phyloP scores from a whole-genome alignment of 1,140 invertebrate genomes.

The Hylaeus volcanicus region DNA sequence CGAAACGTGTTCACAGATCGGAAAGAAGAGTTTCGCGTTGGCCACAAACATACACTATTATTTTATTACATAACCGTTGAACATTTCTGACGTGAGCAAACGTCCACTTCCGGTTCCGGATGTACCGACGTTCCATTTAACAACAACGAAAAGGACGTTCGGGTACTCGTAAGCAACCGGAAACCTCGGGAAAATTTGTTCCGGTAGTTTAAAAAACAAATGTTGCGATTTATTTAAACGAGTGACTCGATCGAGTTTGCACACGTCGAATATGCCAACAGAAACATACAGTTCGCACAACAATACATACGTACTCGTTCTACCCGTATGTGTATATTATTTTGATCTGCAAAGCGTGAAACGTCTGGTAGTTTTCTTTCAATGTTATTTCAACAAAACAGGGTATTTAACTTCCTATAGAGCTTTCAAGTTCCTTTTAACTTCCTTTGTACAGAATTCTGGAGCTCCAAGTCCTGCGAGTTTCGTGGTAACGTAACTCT shows the following conservation, averaged over 20 bases:
- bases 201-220: not conserved
- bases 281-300: conserved; percentile 8
- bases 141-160: not conserved
- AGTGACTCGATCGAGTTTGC: not conserved
- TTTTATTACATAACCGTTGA: not conserved
- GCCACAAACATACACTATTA: not conserved
- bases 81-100: conserved; percentile 2
- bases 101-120: no score
- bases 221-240: not conserved
- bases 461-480: no score
- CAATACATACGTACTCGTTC: not conserved
- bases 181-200: not conserved
- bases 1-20: not conserved
- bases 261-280: conserved; percentile 8
- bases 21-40: not conserved
- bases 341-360: not conserved
- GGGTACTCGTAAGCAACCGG: not conserved
- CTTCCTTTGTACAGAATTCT: no score
- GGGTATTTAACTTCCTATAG: no score
- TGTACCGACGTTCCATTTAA: not conserved
- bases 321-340: not conserved
- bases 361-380: no score
- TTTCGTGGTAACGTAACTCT: no score
- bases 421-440: no score
- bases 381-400: no score